phyloP scores from a whole-genome alignment of 2,888 invertebrate genomes.

The Archips xylosteana region DNA sequence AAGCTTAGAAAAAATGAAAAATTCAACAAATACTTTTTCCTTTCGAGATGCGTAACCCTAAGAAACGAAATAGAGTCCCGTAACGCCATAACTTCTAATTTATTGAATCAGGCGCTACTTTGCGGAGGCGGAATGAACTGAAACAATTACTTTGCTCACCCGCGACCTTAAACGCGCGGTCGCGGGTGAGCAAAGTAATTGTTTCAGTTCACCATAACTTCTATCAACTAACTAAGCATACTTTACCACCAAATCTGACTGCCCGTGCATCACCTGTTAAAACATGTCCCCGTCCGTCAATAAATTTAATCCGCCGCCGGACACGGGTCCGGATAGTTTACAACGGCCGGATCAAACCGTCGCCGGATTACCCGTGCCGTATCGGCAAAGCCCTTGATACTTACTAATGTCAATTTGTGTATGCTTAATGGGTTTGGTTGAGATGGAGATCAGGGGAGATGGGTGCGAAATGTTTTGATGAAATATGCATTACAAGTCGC shows the following conservation, averaged over 20 bases:
- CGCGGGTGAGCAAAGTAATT: no score
- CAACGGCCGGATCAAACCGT: conserved; percentile 66
- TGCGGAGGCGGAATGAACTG: no score
- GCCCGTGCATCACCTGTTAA: conserved; percentile 6
- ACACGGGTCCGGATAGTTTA: conserved; percentile 57
- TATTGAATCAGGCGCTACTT: no score
- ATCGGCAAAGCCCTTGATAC: conserved; percentile 46
- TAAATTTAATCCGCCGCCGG: conserved; percentile 55
- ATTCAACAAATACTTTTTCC: no score
- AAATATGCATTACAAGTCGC: no score
- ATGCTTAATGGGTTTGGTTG: neutral
- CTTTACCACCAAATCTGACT: neutral
- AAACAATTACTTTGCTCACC: no score
- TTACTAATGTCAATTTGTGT: conserved; percentile 11
- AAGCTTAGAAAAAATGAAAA: no score
- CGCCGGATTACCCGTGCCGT: conserved; percentile 57
- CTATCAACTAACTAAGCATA: neutral
- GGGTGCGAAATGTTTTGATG: neutral
- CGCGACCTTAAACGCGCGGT: no score
- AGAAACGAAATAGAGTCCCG: no score
- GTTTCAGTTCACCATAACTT: no score
- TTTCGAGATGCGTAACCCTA: no score
- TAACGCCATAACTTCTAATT: no score
- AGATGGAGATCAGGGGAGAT: neutral
- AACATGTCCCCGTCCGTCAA: conserved; percentile 39